A percentile compares a stretch with the other conserved stretches of the same genome.
These are phyloP conservation scores for Charanyca ferruginea DNA, from an alignment of 2,888 invertebrate genomes.

Conservation along the genomic window DNA sequence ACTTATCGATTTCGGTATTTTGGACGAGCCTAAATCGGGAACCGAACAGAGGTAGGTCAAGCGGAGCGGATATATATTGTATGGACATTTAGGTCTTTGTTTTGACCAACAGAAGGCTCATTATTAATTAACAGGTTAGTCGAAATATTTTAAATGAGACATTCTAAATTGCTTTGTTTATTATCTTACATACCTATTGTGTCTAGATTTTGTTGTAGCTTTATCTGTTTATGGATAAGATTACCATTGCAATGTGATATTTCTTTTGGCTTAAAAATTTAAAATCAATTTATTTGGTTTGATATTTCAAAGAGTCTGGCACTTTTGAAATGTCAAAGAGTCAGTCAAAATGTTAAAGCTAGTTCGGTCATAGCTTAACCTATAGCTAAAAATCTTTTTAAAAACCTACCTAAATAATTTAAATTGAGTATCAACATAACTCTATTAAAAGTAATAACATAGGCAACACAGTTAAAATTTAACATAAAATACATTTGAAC, in stretches of 20 bases:
- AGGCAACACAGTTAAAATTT: slow-evolving; percentile 21
- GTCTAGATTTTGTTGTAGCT: background rate
- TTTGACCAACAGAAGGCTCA: slow-evolving; percentile 1
- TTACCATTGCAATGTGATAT: background rate
- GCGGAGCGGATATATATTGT: slow-evolving; percentile 25
- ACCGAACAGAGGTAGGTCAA: slow-evolving; percentile 68
- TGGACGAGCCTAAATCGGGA: slow-evolving; percentile 74
- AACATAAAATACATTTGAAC: slow-evolving; percentile 37
- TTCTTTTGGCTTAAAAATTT: too few species aligned
- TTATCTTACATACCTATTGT: background rate
- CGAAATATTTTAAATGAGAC: background rate
- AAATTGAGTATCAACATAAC: too few species aligned
- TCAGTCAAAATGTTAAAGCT: too few species aligned
- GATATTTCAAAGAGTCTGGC: too few species aligned
- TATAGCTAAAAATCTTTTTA: background rate
- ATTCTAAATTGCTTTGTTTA: background rate
- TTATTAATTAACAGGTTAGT: slow-evolving; percentile 1
- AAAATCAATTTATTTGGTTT: too few species aligned
- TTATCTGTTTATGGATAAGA: background rate
- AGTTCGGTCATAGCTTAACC: too few species aligned
- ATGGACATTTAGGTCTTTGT: slow-evolving; percentile 22
- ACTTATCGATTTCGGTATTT: slow-evolving; percentile 85
- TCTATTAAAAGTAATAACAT: background rate
- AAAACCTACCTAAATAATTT: too few species aligned
- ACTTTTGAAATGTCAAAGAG: too few species aligned